These are phyloP conservation scores for Colletes gigas DNA, from an alignment of 1,140 invertebrate species.

Conservation along the genomic window DNA sequence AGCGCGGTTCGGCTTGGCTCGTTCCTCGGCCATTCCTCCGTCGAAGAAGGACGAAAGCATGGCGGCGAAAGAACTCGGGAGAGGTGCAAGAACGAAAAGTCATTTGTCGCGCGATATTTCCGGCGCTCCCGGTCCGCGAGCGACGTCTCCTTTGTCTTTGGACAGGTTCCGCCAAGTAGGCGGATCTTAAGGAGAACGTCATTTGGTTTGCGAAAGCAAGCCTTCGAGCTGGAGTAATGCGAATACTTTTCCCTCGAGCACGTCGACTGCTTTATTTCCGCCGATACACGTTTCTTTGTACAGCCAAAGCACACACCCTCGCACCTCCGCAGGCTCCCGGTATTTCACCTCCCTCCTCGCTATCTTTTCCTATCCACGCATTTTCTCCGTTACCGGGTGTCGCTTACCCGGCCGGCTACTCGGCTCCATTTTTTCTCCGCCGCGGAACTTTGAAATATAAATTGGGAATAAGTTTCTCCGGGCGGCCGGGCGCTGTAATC, in stretches of 20 bases:
- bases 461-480: conserved; percentile 5
- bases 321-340: background rate
- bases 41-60: too few species aligned
- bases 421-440: background rate
- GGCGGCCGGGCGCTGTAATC: background rate
- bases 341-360: background rate
- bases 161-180: conserved; percentile 17
- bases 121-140: background rate
- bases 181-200: conserved; percentile 42
- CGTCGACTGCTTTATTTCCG: conserved; percentile 45
- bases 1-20: too few species aligned
- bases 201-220: conserved; percentile 52
- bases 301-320: conserved; percentile 8
- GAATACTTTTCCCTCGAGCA: conserved; percentile 35
- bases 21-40: too few species aligned
- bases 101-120: conserved; percentile 7
- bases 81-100: background rate
- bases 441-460: background rate
- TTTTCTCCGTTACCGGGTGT: background rate
- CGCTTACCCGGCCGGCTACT: too few species aligned
- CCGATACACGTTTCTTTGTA: conserved; percentile 50
- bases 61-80: background rate
- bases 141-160: conserved; percentile 10
- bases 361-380: conserved; percentile 30
- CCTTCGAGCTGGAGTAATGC: conserved; percentile 49